These are phyloP conservation scores for Drosophila pandora DNA, from an alignment of 1,140 invertebrate genomes.

Conservation along the genomic window DNA sequence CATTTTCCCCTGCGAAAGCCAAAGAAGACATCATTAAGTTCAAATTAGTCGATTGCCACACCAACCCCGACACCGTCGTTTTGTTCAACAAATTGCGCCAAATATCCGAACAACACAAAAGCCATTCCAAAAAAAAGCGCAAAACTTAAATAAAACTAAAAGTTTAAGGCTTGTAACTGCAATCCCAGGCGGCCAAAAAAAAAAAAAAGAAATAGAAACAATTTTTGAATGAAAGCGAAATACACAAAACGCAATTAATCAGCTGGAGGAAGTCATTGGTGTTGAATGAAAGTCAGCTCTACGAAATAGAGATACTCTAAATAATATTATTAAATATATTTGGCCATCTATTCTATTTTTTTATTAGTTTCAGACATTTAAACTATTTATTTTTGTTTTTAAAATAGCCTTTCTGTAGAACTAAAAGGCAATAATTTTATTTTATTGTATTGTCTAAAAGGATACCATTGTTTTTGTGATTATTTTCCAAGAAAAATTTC, in stretches of 20 bases:
- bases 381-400: no score
- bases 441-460: no score
- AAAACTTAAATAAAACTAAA: not conserved
- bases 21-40: conserved; percentile 80
- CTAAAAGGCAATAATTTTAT: no score
- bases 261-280: conserved; percentile 24
- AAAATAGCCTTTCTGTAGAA: no score
- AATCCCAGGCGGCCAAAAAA: conserved; percentile 23
- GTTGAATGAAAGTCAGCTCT: conserved; percentile 16
- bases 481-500: not conserved
- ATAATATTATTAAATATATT: no score
- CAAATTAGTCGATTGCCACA: conserved; percentile 73
- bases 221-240: conserved; percentile 35
- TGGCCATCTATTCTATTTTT: no score
- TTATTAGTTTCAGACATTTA: no score
- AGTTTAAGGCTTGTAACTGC: conserved; percentile 30
- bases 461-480: no score
- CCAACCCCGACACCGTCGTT: conserved; percentile 12
- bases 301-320: conserved; percentile 23
- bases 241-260: conserved; percentile 53
- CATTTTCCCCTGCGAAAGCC: conserved; percentile 66
- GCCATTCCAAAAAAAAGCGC: conserved; percentile 16
- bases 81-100: conserved; percentile 69
- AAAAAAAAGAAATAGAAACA: conserved; percentile 2
- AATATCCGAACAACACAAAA: conserved; percentile 31